phyloP scores from a whole-genome alignment of 2,888 invertebrate species.

The Alitta virens region DNA sequence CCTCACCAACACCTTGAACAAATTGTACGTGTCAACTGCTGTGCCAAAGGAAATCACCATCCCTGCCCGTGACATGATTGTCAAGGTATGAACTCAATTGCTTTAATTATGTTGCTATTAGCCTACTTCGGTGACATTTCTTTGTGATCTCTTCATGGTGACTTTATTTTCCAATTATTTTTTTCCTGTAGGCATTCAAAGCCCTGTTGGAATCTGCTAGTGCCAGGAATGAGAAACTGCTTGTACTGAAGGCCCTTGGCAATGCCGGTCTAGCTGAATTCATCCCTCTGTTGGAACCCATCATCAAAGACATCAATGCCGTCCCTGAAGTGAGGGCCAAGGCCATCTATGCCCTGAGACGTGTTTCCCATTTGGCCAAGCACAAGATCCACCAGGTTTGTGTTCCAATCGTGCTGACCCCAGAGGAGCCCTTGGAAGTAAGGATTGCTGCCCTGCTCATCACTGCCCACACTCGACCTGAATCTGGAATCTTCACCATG shows the following conservation, averaged over 20 bases:
- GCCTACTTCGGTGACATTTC: no score
- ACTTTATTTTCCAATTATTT: no score
- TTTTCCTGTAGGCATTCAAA: constrained; percentile 1
- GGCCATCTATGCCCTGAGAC: constrained; percentile 49
- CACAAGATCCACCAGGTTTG: constrained; percentile 29
- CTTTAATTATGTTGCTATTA: no score
- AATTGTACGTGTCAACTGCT: constrained; percentile 2
- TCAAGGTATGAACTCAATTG: constrained; percentile 26
- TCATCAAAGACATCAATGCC: constrained; percentile 33
- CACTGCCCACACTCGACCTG: constrained; percentile 39
- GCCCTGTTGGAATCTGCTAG: constrained; percentile 24
- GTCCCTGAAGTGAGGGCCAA: constrained; percentile 36
- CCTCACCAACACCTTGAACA: constrained; percentile 28
- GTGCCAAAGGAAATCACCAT: constrained; percentile 34
- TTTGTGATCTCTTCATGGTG: no score
- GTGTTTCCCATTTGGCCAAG: constrained; percentile 29
- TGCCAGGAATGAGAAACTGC: constrained; percentile 31
- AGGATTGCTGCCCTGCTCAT: constrained; percentile 52
- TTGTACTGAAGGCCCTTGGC: constrained; percentile 47
- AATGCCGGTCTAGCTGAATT: constrained; percentile 49
- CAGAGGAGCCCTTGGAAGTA: constrained; percentile 41
- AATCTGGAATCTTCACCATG: neutral
- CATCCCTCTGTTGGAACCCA: constrained; percentile 36
- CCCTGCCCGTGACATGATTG: constrained; percentile 30
- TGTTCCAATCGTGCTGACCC: constrained; percentile 48